Base-by-base conservation (phyloP, 2,113 vertebrate genomes). In the Chaetorhynchus papuensis region DNA sequence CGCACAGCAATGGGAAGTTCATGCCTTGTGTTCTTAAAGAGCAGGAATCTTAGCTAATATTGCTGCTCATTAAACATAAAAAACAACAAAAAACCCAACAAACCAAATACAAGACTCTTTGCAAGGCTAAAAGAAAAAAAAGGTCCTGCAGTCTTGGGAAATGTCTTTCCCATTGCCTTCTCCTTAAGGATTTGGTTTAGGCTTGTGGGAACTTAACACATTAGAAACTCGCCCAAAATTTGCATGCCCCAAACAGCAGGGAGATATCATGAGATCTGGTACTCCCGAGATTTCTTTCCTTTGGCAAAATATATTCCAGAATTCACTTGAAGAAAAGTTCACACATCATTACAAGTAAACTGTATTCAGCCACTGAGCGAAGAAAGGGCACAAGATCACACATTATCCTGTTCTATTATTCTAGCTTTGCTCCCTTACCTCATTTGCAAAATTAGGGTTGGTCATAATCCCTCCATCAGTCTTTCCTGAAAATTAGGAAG, bases 381-480 rank as follows among this genome's bases (percentile, higher is more conserved):
- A 95, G 86, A 93, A 83, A 94, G 68, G 88, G 65, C 57, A 72
- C 8, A 35, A 90, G 92, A 93, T 94, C 85, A 95, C 95, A 81
- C 80, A 94, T 87, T 84, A 93, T 45, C 41, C 65, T 92, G 88
- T 94, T 96, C 93, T 90, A 49, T 93, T 94, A 79, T 65, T 71
- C 45, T 37, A 68, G 72, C 69, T 95, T 90, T 96, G 28, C 56
- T 87, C 89, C 76, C 69, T 83, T 96, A 93, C 88, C 23, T 95
- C 90, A 96, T 94, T 96, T 96, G 88, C 94, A 97, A 96, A 97
- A 96, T 93, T 87, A 96, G 45, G 90, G 88, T 68, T 89, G 93
- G 93, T 90, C 88, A 90, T 94, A 95, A 96, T 94, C 92, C 83
- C 87, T 89, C 83, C 90, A 90, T 89, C 80, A 93, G 61, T 76